A percentile compares a stretch with the other conserved stretches of the same genome.
Conservation (phyloP, 2,113 vertebrate species). For the Myocastor coypus region DNA sequence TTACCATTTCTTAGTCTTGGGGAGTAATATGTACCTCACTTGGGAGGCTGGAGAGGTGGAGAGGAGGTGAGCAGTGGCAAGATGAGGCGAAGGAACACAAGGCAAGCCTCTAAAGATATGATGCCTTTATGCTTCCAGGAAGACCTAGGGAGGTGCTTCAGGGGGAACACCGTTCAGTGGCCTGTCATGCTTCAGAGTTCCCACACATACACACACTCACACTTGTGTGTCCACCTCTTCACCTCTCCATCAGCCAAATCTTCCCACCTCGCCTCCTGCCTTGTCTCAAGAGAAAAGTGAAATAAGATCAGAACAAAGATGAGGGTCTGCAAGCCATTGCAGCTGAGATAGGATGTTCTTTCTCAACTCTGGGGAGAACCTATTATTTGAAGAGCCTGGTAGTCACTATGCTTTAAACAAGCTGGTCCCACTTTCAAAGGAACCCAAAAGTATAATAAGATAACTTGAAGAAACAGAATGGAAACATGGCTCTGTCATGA, state of each 20-base stretch:
- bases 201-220: too few relatives aligned
- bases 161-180: background rate
- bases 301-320: background rate
- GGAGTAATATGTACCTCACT: background rate
- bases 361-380: background rate
- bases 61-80: background rate
- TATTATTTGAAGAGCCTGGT: background rate
- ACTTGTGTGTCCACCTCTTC: background rate
- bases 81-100: background rate
- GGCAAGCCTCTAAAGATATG: background rate
- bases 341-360: background rate
- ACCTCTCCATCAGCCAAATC: background rate
- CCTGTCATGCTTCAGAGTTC: background rate
- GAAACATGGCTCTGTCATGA: background rate
- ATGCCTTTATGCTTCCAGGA: background rate
- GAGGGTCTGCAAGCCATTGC: background rate
- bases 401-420: background rate
- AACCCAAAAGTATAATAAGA: background rate
- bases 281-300: background rate
- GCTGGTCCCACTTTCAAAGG: constrained; percentile 1
- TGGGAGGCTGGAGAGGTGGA: background rate
- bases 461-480: constrained; percentile 12
- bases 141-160: background rate
- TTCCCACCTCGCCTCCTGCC: background rate
- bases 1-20: constrained; percentile 19